phyloP scores from a whole-genome alignment of 2,113 vertebrate genomes.

The Mesocricetus auratus region DNA sequence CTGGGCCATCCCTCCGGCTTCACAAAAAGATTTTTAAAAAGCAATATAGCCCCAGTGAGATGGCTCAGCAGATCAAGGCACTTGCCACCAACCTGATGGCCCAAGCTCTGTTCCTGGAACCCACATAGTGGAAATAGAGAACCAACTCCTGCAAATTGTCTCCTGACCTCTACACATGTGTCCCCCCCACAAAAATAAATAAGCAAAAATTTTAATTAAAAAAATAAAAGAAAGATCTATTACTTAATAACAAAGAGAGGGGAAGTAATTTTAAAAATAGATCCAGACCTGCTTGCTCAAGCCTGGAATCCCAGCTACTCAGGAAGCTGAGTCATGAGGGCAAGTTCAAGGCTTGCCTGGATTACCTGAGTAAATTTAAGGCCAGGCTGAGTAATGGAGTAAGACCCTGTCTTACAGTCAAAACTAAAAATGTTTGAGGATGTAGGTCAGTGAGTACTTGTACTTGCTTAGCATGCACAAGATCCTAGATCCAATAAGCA shows the following conservation, averaged over 20 bases:
- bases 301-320: neutral
- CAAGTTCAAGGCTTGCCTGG: neutral
- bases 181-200: neutral
- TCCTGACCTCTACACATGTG: neutral
- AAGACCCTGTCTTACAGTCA: neutral
- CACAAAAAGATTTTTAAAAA: neutral
- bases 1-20: neutral
- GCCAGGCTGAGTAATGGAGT: neutral
- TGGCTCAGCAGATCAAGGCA: neutral
- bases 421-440: neutral
- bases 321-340: neutral
- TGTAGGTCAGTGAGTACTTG: neutral
- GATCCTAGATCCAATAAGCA: neutral
- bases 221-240: neutral
- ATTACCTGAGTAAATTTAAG: neutral
- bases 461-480: neutral
- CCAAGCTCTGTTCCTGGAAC: neutral
- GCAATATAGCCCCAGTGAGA: neutral
- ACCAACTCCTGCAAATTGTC: neutral
- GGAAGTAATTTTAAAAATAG: neutral
- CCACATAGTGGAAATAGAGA: neutral
- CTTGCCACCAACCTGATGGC: neutral
- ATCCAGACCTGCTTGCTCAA: neutral
- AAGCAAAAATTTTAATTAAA: neutral
- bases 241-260: neutral